Conservation (phyloP, 1,140 invertebrate genomes). For the Achroia grisella region DNA sequence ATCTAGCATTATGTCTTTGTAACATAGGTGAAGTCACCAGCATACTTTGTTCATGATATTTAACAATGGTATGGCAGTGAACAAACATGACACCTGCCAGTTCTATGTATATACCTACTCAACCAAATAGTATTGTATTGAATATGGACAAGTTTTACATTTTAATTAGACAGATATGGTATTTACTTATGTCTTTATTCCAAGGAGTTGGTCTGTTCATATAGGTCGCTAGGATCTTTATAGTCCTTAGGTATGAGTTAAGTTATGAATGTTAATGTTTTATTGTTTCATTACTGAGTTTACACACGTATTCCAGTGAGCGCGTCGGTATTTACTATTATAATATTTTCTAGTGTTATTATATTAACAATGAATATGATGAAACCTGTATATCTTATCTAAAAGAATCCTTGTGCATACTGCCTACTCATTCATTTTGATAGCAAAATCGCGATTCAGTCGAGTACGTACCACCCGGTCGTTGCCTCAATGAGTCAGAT, state of each 20-base stretch:
- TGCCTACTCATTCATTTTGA: neutral
- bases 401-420: too few species aligned
- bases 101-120: neutral
- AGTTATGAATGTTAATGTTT: too few species aligned
- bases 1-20: too few species aligned
- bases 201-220: slow-evolving; percentile 8
- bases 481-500: slow-evolving; percentile 50
- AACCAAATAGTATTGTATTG: slow-evolving; percentile 24
- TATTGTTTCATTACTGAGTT: too few species aligned
- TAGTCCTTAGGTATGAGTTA: neutral
- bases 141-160: slow-evolving; percentile 36
- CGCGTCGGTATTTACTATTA: slow-evolving; percentile 3
- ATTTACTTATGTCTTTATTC: too few species aligned
- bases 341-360: too few species aligned
- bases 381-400: too few species aligned
- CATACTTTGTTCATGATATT: too few species aligned
- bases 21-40: too few species aligned
- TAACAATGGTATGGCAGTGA: neutral
- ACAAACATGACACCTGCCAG: slow-evolving; percentile 44
- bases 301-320: neutral
- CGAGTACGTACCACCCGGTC: slow-evolving; percentile 27
- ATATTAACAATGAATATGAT: too few species aligned
- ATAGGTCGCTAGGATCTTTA: neutral
- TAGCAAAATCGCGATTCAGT: neutral
- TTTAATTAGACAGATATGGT: slow-evolving; percentile 41